Base-by-base conservation (phyloP, 2,113 vertebrate species). In the Eolophus roseicapilla region DNA sequence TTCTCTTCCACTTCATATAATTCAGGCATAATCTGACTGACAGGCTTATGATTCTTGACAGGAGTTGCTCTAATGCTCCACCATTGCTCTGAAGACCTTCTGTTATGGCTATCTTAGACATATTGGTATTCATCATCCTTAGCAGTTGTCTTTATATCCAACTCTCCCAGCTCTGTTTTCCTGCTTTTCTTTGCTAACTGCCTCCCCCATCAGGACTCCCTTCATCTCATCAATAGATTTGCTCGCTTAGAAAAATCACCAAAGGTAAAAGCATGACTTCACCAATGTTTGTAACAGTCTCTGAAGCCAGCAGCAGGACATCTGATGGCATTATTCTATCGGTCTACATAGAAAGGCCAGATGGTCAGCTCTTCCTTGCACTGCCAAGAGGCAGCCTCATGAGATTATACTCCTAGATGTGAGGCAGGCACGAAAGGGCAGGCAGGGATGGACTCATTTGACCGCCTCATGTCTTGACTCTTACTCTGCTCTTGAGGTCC, bases 401-500 rank as follows among this genome's bases (percentile, higher is more conserved):
- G 0, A 64, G 35, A 65, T 17, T 0, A 0, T 35, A 63, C 59
- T 62, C 35, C 29, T 65, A 16, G 29, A 33, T 76, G 21, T 6
- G 11, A 76, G 28, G 14, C 8, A 62, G 28, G 35, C 37, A 35
- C 33, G 35, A 78, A 50, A 41, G 8, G 23, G 25, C 75, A 89
- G 71, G 63, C 35, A 60, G 7, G 28, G 47, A 78, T 28, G 21
- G 43, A 49, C 39, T 57, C 0, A 11, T 60, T 73, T 49, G 14
- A 28, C 3, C 44, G 9, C n/a, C 57, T 88, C 41, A 46, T 11
- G 21, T 74, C 55, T 75, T 78, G 43, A 75, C n/a, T 28, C n/a
- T 74, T 41, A 69, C 2, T 55, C 33, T 86, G 27, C 17, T 67
- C 18, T 65, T 47, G 16, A 47, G 70, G 39, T 33, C 52, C 50